Conservation (phyloP, 2,797 vertebrate genomes). For the Centropyge bicolor region DNA sequence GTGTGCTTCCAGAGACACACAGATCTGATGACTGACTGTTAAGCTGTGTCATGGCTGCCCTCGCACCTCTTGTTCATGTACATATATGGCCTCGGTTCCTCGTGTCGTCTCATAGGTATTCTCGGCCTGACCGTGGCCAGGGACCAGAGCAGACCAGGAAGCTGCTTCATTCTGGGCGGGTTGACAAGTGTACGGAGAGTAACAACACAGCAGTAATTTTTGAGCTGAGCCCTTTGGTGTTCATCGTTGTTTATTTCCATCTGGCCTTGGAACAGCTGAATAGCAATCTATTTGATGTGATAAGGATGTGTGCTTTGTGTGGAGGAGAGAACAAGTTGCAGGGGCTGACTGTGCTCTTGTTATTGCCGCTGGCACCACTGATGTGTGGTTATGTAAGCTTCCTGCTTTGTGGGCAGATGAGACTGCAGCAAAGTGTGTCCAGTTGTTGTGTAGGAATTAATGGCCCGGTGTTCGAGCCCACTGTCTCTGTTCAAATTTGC, state of each 20-base stretch:
- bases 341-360: constrained; percentile 70
- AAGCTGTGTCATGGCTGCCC: constrained; percentile 29
- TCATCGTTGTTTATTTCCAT: constrained; percentile 51
- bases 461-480: constrained; percentile 41
- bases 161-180: constrained; percentile 48
- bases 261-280: constrained; percentile 58
- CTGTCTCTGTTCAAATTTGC: constrained; percentile 52
- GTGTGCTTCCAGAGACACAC: constrained; percentile 25
- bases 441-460: constrained; percentile 75
- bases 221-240: constrained; percentile 37
- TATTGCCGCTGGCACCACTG: constrained; percentile 71
- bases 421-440: constrained; percentile 71
- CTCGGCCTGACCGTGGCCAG: constrained; percentile 35
- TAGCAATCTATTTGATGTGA: constrained; percentile 53
- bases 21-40: constrained; percentile 25
- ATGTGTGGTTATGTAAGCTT: constrained; percentile 74
- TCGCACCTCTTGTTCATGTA: constrained; percentile 47
- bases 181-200: constrained; percentile 42
- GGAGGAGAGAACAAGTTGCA: constrained; percentile 64
- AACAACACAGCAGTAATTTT: constrained; percentile 31
- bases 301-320: constrained; percentile 66
- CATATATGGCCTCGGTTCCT: constrained; percentile 71
- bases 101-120: constrained; percentile 55
- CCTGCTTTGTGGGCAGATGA: constrained; percentile 77
- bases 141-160: constrained; percentile 43